Percentiles rank a stretch among this genome's conserved stretches.
Conservation (phyloP, 2,888 invertebrate species). For the Tethea ocularis region DNA sequence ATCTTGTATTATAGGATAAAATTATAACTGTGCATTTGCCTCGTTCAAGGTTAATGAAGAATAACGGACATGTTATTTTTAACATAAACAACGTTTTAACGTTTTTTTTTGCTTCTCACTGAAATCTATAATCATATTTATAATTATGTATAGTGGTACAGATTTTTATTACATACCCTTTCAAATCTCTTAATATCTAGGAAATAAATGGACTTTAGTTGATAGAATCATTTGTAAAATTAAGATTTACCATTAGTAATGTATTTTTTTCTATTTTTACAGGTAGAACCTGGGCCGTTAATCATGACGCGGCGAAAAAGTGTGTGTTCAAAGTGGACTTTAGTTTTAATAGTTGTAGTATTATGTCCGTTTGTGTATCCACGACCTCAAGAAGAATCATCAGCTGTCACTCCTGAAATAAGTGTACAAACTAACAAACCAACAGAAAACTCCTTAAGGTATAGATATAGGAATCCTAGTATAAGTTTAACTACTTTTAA, state of each 20-base stretch:
- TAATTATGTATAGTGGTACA: too few relatives aligned
- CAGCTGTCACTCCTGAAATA: slow-evolving; percentile 33
- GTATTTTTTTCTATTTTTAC: slow-evolving; percentile 53
- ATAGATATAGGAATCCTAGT: slow-evolving; percentile 57
- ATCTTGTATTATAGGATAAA: background rate
- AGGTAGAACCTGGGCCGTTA: slow-evolving; percentile 60
- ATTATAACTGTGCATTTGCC: background rate
- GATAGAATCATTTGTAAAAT: too few relatives aligned
- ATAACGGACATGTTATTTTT: background rate
- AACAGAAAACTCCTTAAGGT: slow-evolving; percentile 68
- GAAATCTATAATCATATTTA: background rate
- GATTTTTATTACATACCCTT: too few relatives aligned
- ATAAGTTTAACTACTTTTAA: slow-evolving; percentile 38
- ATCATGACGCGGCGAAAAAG: slow-evolving; percentile 75
- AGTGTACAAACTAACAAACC: slow-evolving; percentile 53
- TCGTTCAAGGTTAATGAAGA: background rate
- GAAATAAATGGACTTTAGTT: too few relatives aligned
- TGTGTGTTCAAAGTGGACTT: slow-evolving; percentile 72
- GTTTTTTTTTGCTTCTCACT: background rate
- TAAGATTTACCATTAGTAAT: slow-evolving; percentile 16
- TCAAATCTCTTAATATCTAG: too few relatives aligned
- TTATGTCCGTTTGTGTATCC: slow-evolving; percentile 61
- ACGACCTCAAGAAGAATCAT: slow-evolving; percentile 65
- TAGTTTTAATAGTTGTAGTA: slow-evolving; percentile 71
- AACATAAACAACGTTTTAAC: background rate